Conservation (phyloP, 1,140 invertebrate species). For the Neodiprion virginianus region DNA sequence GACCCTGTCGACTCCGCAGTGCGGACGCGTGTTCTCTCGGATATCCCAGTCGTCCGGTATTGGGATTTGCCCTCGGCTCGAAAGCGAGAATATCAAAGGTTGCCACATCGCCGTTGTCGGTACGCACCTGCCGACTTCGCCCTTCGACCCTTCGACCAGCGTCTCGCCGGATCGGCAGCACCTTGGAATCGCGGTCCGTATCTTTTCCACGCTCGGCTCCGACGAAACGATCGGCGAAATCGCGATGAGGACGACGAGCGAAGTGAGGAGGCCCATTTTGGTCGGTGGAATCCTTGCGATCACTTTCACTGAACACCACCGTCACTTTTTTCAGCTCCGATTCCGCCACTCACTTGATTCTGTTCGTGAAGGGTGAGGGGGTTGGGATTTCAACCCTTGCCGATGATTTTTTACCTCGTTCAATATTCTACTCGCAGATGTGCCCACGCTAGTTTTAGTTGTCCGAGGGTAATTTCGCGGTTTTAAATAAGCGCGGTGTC, state of each 20-base stretch:
- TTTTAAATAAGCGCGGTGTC: neutral
- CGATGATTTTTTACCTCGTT: too few species aligned
- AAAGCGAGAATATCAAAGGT: slow-evolving; percentile 63
- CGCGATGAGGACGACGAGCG: slow-evolving; percentile 12
- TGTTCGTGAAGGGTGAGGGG: too few species aligned
- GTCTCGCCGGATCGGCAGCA: slow-evolving; percentile 62
- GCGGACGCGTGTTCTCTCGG: slow-evolving; percentile 44
- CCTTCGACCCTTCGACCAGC: slow-evolving; percentile 39
- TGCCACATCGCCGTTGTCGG: slow-evolving; percentile 48
- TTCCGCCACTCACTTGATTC: too few species aligned
- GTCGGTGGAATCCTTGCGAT: neutral
- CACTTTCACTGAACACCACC: too few species aligned
- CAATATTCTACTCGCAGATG: too few species aligned
- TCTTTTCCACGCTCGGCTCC: slow-evolving; percentile 38
- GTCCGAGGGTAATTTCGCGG: neutral
- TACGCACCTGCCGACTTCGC: slow-evolving; percentile 34
- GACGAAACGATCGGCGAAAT: slow-evolving; percentile 14
- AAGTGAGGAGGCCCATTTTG: neutral
- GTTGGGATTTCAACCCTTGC: too few species aligned
- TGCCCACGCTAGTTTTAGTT: too few species aligned
- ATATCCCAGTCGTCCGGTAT: slow-evolving; percentile 62
- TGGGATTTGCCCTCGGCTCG: slow-evolving; percentile 39
- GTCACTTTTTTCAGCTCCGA: too few species aligned
- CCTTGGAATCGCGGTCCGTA: slow-evolving; percentile 56
- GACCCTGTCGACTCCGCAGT: slow-evolving; percentile 50